Evolutionary conservation across 2,113 vertebrate genomes (phyloP).

Genomic region (Corythoichthys haematopterus): DNA sequence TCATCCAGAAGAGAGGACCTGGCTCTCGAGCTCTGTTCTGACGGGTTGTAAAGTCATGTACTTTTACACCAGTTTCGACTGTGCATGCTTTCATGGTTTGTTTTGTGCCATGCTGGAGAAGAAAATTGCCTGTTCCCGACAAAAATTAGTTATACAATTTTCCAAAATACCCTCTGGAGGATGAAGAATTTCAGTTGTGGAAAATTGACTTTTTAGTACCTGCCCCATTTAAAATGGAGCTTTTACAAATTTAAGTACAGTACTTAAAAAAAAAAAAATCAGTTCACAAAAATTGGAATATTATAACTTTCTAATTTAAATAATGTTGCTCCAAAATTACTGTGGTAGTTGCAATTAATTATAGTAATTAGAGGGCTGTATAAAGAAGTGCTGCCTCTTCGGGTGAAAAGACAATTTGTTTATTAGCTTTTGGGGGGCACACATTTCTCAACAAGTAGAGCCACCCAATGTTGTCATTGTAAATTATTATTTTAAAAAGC

Average conservation of each 20-base stretch:
- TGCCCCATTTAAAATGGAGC: not conserved
- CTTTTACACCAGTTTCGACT: not conserved
- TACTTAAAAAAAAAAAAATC: no score
- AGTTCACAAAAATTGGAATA: no score
- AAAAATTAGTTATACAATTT: not conserved
- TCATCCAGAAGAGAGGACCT: not conserved
- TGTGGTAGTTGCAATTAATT: no score
- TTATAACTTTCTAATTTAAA: no score
- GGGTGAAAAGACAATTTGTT: not conserved
- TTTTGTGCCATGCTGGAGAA: not conserved
- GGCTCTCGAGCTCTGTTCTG: not conserved
- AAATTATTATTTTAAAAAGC: no score
- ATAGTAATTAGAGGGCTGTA: no score
- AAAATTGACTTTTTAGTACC: not conserved
- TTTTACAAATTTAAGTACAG: no score
- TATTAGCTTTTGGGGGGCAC: not conserved
- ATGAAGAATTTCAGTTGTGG: not conserved
- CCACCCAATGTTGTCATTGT: not conserved
- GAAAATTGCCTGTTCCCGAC: not conserved
- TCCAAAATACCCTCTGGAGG: not conserved
- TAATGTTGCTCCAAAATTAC: no score
- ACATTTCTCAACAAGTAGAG: not conserved
- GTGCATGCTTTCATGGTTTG: not conserved
- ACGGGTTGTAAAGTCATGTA: not conserved
- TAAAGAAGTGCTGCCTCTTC: no score